Percentiles rank a stretch among this genome's conserved stretches.
phyloP scores from a whole-genome alignment of 2,888 invertebrate species.

The Caenorhabditis sp. region DNA sequence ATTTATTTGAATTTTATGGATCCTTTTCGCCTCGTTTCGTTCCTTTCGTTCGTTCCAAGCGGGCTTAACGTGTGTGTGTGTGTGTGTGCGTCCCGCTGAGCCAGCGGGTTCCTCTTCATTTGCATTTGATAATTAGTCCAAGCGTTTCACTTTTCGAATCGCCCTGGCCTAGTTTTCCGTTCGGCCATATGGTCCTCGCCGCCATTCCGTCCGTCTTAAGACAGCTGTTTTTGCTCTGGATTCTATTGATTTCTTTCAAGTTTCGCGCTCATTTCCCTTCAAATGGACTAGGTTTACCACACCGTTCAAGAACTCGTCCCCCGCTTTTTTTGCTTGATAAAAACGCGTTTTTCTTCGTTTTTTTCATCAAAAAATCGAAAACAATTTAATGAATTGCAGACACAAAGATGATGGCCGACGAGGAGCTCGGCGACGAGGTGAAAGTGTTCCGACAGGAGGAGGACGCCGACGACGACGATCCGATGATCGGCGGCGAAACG shows the following conservation, averaged over 20 bases:
- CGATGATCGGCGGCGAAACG: constrained; percentile 45
- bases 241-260: constrained; percentile 5
- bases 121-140: constrained; percentile 57
- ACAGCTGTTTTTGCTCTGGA: constrained; percentile 32
- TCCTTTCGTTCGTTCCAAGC: constrained; percentile 14
- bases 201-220: constrained; percentile 12
- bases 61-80: constrained; percentile 3
- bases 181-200: no score
- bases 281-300: constrained; percentile 22
- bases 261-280: background rate
- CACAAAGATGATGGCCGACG: constrained; percentile 50
- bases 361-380: background rate
- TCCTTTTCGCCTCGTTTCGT: constrained; percentile 45
- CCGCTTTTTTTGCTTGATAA: constrained; percentile 12
- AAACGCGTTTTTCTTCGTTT: constrained; percentile 2
- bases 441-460: constrained; percentile 48
- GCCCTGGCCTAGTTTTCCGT: constrained; percentile 6
- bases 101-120: constrained; percentile 10
- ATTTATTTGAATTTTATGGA: constrained; percentile 60
- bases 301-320: background rate
- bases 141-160: constrained; percentile 19
- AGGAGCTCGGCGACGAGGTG: constrained; percentile 54
- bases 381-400: background rate
- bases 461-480: constrained; percentile 48
- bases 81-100: constrained; percentile 28